Conservation (phyloP, 2,113 vertebrate species). For the Ophthalmolycus amberensis region DNA sequence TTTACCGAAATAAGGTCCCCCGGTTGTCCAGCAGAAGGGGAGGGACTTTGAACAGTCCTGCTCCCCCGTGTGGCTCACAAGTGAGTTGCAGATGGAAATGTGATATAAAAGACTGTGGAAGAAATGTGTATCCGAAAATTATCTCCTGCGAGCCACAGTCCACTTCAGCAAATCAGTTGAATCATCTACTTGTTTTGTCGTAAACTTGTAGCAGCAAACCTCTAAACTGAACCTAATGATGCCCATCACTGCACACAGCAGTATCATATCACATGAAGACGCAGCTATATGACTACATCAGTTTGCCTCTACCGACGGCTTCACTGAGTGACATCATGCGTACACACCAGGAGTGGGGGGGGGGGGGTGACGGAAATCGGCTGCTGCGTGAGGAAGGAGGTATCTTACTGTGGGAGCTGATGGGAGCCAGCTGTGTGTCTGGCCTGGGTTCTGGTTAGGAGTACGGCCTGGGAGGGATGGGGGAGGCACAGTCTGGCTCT, state of each 20-base stretch:
- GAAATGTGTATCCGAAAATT: too few relatives aligned
- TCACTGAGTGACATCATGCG: slow-evolving; percentile 43
- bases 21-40: too few relatives aligned
- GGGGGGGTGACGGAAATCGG: slow-evolving; percentile 44
- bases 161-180: too few relatives aligned
- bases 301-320: background rate
- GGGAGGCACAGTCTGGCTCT: slow-evolving; percentile 41
- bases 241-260: background rate
- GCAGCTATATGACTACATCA: background rate
- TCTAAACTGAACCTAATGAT: background rate
- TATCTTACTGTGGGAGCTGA: slow-evolving; percentile 64
- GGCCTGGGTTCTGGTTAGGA: slow-evolving; percentile 47
- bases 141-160: too few relatives aligned
- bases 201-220: background rate
- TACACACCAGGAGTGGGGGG: slow-evolving; percentile 20
- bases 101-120: too few relatives aligned
- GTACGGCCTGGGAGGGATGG: slow-evolving; percentile 38
- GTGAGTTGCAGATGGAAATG: too few relatives aligned
- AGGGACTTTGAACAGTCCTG: too few relatives aligned
- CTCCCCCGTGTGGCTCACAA: too few relatives aligned
- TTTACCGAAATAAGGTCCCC: too few relatives aligned
- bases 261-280: background rate
- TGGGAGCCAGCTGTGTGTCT: slow-evolving; percentile 72
- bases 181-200: background rate
- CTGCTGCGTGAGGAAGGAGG: slow-evolving; percentile 51